Evolutionary conservation across 2,888 invertebrate genomes (phyloP), one percentile per base, ranked within the genome.

Genomic region (Amphipoea oculea): DNA sequence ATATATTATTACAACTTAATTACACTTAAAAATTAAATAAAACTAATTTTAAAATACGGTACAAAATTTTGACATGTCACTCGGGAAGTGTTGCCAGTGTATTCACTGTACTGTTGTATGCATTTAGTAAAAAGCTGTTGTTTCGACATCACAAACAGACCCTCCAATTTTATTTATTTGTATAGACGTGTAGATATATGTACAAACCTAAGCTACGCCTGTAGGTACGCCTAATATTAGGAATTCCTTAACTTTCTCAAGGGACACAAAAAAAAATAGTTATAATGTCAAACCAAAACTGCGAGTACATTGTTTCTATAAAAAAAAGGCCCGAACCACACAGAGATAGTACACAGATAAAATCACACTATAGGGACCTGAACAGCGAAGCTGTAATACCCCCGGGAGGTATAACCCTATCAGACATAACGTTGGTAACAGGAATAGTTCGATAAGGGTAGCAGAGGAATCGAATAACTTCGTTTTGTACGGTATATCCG

Each of bases 341-440:
- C 69, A 36, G 76, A 79, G 66, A 81, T 85, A 83, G 69, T 80
- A 83, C 72, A 83, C 68, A 78, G 73, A 80, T 74, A 79, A 78
- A 88, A 89, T 85, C 83, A 83, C 87, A 81, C 89, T 69, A n/a
- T 5, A 66, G 85, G 85, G 89, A 83, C 71, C 78, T 48, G 73
- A 83, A 72, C 62, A 80, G 60, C 70, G 76, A 20, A 83, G 81
- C 82, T 87, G 79, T 81, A 78, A 88, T 76, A 73, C 90, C 73
- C 89, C 7, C 40, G 84, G 82, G 89, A 73, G 69, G 42, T 73
- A 83, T 86, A 90, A 89, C 88, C 89, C 83, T 82, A 88, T 88
- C 87, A 82, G 80, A 71, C 42, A 67, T 82, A 83, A 82, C 81
- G 78, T 77, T 77, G 79, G 81, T 85, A 82, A 83, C 84, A 78